phyloP scores from a whole-genome alignment of 2,888 invertebrate genomes.

The Cephus pygmeus region DNA sequence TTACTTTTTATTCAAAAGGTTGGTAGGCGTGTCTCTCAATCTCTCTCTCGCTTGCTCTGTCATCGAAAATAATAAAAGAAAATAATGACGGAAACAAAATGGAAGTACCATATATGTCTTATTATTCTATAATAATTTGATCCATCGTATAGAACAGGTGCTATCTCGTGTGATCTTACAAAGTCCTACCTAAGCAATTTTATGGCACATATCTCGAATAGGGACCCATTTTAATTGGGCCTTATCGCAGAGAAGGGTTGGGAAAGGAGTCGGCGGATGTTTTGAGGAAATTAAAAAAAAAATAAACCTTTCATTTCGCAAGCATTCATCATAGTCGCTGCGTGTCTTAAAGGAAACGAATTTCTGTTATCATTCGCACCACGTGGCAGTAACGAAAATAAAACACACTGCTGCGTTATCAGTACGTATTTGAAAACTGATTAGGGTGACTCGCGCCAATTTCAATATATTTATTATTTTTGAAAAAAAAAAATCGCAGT shows the following conservation, averaged over 20 bases:
- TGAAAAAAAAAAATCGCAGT: background rate
- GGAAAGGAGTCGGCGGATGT: background rate
- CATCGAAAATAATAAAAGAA: background rate
- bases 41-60: background rate
- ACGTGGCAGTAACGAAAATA: background rate
- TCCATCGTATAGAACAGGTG: slow-evolving; percentile 2
- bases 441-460: background rate
- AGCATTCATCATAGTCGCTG: background rate
- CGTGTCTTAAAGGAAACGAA: background rate
- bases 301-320: background rate
- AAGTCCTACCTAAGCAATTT: slow-evolving; percentile 42
- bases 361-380: background rate
- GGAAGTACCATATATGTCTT: background rate
- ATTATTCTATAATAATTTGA: background rate
- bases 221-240: background rate
- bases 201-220: slow-evolving; percentile 50
- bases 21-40: background rate
- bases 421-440: background rate
- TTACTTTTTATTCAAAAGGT: background rate
- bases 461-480: background rate
- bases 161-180: slow-evolving; percentile 14
- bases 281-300: background rate
- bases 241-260: background rate
- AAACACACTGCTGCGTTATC: background rate
- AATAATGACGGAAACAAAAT: background rate